Conservation (phyloP, 2,113 vertebrate species). For the Chaetura pelagica region DNA sequence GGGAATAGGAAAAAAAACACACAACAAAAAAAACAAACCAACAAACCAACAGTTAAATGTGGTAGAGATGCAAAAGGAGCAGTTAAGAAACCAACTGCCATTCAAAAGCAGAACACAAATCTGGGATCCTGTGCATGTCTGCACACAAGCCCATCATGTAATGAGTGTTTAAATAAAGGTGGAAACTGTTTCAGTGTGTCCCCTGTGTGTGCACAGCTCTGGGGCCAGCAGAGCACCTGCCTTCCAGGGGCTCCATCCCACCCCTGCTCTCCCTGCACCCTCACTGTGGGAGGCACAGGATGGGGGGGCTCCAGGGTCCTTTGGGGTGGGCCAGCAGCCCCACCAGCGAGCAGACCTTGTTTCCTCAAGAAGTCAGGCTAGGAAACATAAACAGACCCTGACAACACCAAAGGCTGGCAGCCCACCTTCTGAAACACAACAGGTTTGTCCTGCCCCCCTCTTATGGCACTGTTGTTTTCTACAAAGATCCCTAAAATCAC, state of each 20-base stretch:
- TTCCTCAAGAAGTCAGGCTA: slow-evolving; percentile 45
- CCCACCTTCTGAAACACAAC: background rate
- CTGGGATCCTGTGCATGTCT: background rate
- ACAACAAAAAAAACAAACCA: background rate
- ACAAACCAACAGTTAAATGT: background rate
- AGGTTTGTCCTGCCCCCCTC: background rate
- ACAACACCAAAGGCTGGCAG: background rate
- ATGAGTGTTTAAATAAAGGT: background rate
- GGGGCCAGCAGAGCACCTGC: background rate
- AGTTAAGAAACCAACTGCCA: slow-evolving; percentile 22
- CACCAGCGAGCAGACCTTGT: background rate
- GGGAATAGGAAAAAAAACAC: too few relatives aligned
- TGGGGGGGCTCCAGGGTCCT: background rate
- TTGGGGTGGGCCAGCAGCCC: background rate
- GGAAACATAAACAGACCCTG: slow-evolving; percentile 33
- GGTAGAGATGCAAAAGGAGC: slow-evolving; percentile 15
- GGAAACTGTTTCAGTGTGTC: accelerated
- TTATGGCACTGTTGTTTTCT: background rate
- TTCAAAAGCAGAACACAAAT: background rate
- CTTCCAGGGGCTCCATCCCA: accelerated
- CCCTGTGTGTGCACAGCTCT: background rate
- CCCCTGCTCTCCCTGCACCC: background rate
- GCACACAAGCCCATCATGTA: background rate
- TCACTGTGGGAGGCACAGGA: background rate
- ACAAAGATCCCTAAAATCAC: background rate